Conservation (phyloP, 2,797 vertebrate species). For the Anableps anableps region DNA sequence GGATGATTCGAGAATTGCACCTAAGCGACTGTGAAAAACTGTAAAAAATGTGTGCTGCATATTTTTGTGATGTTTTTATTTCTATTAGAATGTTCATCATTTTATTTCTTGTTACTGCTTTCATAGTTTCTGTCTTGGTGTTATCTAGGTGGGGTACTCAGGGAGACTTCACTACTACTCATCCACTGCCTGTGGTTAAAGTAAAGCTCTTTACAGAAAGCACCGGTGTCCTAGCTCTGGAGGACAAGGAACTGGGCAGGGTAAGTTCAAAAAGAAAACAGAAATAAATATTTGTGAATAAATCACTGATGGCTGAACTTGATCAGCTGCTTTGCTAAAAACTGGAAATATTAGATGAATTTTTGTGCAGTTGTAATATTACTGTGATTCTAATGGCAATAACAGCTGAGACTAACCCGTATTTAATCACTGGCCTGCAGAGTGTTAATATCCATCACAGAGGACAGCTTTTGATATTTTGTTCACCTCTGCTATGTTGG, state of each 20-base stretch:
- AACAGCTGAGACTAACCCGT: no score
- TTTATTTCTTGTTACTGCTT: neutral
- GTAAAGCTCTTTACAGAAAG: constrained; percentile 98
- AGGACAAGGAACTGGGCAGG: constrained; percentile 96
- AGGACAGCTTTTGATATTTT: no score
- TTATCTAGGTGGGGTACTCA: constrained; percentile 95
- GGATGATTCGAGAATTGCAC: no score
- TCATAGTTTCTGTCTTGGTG: constrained; percentile 17
- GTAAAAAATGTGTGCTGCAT: no score
- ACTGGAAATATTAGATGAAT: no score
- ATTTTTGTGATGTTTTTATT: neutral
- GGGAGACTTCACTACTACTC: constrained; percentile 95
- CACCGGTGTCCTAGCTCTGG: constrained; percentile 90
- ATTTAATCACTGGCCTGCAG: no score
- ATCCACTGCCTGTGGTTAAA: constrained; percentile 95
- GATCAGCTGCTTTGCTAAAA: neutral
- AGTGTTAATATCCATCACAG: no score
- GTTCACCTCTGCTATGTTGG: no score
- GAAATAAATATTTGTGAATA: neutral
- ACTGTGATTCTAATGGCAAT: no score
- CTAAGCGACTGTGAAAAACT: no score
- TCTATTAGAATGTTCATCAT: neutral
- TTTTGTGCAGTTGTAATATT: no score
- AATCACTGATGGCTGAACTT: neutral
- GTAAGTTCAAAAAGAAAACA: constrained; percentile 73